Evolutionary conservation across 2,113 vertebrate species (phyloP), one percentile per base, ranked within the genome.

Genomic region (Chascanopsetta lugubris): DNA sequence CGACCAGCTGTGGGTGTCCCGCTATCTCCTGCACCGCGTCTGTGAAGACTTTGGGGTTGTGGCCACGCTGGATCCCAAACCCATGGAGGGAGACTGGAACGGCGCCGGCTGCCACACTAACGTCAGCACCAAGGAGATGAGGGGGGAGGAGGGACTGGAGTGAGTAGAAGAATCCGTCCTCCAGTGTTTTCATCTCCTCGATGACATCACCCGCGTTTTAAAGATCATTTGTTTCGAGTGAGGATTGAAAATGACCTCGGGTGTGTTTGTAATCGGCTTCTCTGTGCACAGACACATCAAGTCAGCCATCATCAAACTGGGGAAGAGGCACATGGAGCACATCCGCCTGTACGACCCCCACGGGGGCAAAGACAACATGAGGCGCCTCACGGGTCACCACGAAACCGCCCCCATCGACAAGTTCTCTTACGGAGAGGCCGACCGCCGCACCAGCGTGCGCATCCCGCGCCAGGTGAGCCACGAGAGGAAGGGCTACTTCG

Each of bases 1-100:
- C 0, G 95, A 97, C 79, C 94, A 96, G 8, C 88, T 96, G 30
- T 96, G 95, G 94, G 36, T 96, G 70, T 82, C 94, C 6, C 92
- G 93, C 0, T 96, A 92, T 85, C 89, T 96, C 71, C 84, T 97
- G 46, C 91, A 96, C 60, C 93, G 94, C 0, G 91, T 96, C 49
- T 92, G 94, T 0, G 95, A 96, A 84, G 88, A 90, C 9, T 90
- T 88, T 17, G 85, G 87, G 1, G 30, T 88, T 22, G 17, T 85
- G 0, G 80, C 74, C 5, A 87, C 90, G 0, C 63, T 95, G 49
- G 94, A 94, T 65, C 94, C 94, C 47, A 96, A 96, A 77, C 93
- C 93, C 0, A 91, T 94, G 71, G 79, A 43, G 0, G 93, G 93
- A 6, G 50, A 80, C 71, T 90, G 88, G 88, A 87, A 84, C n/a